phyloP scores from a whole-genome alignment of 1,140 invertebrate genomes.

The Eupristina koningsbergeri region DNA sequence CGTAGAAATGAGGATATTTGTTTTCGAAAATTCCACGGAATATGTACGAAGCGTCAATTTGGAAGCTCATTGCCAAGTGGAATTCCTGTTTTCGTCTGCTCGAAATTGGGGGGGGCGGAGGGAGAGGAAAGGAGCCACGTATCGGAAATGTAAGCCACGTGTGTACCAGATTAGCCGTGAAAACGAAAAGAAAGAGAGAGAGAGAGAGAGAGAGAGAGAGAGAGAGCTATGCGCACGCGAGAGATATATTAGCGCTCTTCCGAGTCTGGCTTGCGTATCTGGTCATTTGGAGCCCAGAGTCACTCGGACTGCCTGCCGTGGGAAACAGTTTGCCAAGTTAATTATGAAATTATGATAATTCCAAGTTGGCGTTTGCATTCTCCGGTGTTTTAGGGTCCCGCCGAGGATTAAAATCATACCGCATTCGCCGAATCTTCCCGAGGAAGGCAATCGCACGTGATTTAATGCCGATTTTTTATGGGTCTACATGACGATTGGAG shows the following conservation, averaged over 20 bases:
- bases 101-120: neutral
- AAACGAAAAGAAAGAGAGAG: neutral
- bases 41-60: neutral
- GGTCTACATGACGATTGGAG: neutral
- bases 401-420: neutral
- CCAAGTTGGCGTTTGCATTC: constrained; percentile 21
- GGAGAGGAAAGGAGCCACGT: neutral
- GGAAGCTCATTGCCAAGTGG: constrained; percentile 11
- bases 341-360: constrained; percentile 66
- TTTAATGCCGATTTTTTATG: constrained; percentile 9
- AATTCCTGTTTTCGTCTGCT: constrained; percentile 22
- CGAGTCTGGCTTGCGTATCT: constrained; percentile 52
- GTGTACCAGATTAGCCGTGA: neutral
- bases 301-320: neutral
- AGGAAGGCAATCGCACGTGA: constrained; percentile 34
- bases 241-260: constrained; percentile 31
- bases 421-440: neutral
- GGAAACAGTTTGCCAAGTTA: constrained; percentile 51
- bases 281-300: constrained; percentile 47
- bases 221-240: neutral
- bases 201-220: neutral
- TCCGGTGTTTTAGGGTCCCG: neutral
- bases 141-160: no score
- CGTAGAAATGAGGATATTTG: neutral
- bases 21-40: neutral